Conservation (phyloP, 2,113 vertebrate species). For the Otus sunia region DNA sequence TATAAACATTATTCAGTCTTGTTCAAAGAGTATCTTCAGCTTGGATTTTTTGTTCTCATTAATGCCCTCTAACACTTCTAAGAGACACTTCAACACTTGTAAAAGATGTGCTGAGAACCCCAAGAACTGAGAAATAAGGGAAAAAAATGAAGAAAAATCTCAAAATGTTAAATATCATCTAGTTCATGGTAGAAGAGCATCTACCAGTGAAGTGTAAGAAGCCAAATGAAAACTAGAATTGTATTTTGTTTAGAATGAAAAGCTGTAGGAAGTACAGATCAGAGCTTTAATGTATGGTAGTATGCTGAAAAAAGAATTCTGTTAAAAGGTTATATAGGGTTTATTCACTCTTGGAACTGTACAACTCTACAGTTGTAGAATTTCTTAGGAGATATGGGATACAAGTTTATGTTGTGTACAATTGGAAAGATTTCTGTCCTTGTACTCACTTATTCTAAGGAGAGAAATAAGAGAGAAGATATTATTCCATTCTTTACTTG, state of each 20-base stretch:
- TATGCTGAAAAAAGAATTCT: not conserved
- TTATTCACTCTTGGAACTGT: not conserved
- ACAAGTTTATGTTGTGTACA: not conserved
- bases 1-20: not conserved
- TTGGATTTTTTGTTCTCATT: not conserved
- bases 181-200: not conserved
- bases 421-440: not conserved
- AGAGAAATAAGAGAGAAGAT: not conserved
- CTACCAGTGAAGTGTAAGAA: not conserved
- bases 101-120: not conserved
- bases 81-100: not conserved
- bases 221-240: not conserved
- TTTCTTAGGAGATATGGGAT: not conserved
- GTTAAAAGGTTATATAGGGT: not conserved
- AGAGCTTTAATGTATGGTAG: not conserved
- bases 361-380: not conserved
- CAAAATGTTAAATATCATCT: not conserved
- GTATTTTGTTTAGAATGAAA: not conserved
- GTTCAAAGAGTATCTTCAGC: not conserved
- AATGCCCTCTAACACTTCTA: not conserved
- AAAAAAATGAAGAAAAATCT: not conserved
- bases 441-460: not conserved
- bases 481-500: not conserved
- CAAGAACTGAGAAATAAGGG: not conserved
- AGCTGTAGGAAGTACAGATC: not conserved